Base-by-base conservation (phyloP, 1,140 invertebrate genomes). In the Sycobia sp. region DNA sequence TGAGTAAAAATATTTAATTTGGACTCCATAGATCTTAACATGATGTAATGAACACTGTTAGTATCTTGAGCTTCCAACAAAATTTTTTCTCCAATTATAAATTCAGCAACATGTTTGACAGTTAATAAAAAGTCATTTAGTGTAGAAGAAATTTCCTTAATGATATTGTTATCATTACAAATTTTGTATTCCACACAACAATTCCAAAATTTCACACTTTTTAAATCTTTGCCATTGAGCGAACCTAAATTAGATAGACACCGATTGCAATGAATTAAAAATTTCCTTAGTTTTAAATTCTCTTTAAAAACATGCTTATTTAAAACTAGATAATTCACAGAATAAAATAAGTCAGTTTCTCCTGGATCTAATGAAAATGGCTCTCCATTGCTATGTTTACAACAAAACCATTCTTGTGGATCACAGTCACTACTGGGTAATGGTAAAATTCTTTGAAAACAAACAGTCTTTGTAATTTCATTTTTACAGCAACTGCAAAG, bases 371-470 rank as follows among this genome's bases (percentile, higher is more conserved):
- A 55, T 3, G 71, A 62, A 32, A 64, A 54, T 23, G 49, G n/a
- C n/a, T 65, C 54, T 32, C 66, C 43, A 3, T 65, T 53, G 25
- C 38, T 68, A 39, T 81, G 75, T 16, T 64, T 74, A 59, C 77
- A 79, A 49, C 80, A 82, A 60, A 80, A 82, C 76, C 78, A 82
- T 51, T 82, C 77, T 16, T 58, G 54, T 16, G 75, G 71, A 63
- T 81, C 76, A 54, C 69, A 81, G 10, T 79, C 75, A 18, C 32
- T 41, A 38, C 72, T 71, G 20, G 80, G 80, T 20, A 79, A 27
- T 44, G 80, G 77, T 25, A 81, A 63, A 20, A 80, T 56, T 64
- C 78, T 72, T 38, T 69, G 50, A 47, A 81, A 71, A 46, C 50
- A 60, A 38, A 75, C 51, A 0, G 58, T 34, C n/a, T 75, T 74